Conservation (phyloP, 2,888 invertebrate species). For the Agonopterix alstromeriana region DNA sequence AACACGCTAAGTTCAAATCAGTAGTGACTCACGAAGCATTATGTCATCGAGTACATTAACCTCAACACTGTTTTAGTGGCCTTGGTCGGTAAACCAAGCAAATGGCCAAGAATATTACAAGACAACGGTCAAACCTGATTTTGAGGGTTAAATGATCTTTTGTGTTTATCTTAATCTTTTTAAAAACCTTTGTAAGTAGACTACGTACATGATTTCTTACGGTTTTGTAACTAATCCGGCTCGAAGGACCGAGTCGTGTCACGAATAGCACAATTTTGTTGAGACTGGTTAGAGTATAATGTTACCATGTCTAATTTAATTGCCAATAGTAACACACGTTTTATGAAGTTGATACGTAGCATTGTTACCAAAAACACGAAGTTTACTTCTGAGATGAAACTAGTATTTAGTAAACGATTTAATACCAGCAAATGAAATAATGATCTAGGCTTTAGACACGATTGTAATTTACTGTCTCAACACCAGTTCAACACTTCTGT, state of each 20-base stretch:
- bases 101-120: slow-evolving; percentile 6
- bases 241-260: slow-evolving; percentile 6
- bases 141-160: slow-evolving; percentile 6
- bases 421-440: too few relatives aligned
- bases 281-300: slow-evolving; percentile 2
- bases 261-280: slow-evolving; percentile 1
- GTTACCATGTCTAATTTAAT: neutral
- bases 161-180: slow-evolving; percentile 4
- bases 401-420: too few relatives aligned
- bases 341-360: too few relatives aligned
- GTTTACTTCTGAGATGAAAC: too few relatives aligned
- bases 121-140: slow-evolving; percentile 9
- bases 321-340: too few relatives aligned
- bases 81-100: slow-evolving; percentile 9
- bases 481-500: too few relatives aligned
- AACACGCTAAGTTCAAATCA: neutral
- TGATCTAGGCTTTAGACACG: too few relatives aligned
- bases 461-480: too few relatives aligned
- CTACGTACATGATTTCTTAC: slow-evolving; percentile 5
- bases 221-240: slow-evolving; percentile 7
- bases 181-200: neutral
- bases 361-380: too few relatives aligned
- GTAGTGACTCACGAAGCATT: slow-evolving; percentile 15
- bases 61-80: slow-evolving; percentile 15
- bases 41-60: slow-evolving; percentile 20